Base-by-base conservation (phyloP, 1,140 invertebrate species). In the Lepidurus arcticus region DNA sequence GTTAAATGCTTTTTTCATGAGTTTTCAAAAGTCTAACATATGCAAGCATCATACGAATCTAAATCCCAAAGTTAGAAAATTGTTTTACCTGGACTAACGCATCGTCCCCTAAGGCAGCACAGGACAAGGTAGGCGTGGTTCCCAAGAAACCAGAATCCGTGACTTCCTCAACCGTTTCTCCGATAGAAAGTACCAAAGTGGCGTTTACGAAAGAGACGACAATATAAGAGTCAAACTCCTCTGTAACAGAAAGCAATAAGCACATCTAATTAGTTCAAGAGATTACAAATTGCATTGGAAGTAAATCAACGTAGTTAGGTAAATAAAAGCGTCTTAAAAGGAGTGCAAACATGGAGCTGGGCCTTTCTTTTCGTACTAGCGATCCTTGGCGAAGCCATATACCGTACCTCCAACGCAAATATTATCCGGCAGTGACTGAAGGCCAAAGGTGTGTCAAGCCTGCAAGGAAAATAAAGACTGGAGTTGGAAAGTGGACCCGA, bases 181-280 rank as follows among this genome's bases (percentile, higher is more conserved):
- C 98, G 85, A 99, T 99, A 81, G 96, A 98, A 81, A 99, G 89
- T 79, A 99, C 98, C 81, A 99, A 89, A 42, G 98, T 99, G 79
- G 98, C 98, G 87, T 99, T 99, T 53, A 98, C 93, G 91, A 99
- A 99, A 73, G 98, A 99, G 80, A 99, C 98, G 85, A 99, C 97
- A 88, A 99, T 99, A 88, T 99, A 99, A 73, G 98, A 95, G 91
- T 99, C 98, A 90, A 90, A 99, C 85, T 97, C 93, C 88, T 98
- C 96, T 97, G 90, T 80, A 93, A 92, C 83, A 79, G 78, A 74
- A 80, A 73, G 75, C 47, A 79, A 81, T 44, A 79, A 73, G 76
- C 74, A 80, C 24, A 77, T 44, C 43, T 74, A 47, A 21, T 79
- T 42, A 53, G 16, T 45, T 73, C 11, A 76, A 21, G 3, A 81